Base-by-base conservation (phyloP, 2,113 vertebrate genomes). In the Grus americana region DNA sequence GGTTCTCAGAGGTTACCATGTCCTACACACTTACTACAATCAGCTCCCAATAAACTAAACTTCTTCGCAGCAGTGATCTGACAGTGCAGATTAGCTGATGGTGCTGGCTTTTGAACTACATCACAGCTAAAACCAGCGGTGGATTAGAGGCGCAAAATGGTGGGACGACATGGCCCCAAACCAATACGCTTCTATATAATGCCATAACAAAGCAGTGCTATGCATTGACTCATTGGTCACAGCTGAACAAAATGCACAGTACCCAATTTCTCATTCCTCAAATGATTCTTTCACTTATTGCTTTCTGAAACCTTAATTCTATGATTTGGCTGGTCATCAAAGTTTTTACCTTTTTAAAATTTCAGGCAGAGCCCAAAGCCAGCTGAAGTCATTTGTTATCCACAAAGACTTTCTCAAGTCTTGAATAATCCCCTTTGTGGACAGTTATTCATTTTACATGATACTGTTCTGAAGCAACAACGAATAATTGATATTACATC, bases 141-240 rank as follows among this genome's bases (percentile, higher is more conserved):
- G 62, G 26, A 34, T 46, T 15, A 50, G 19, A 44, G 10, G 27
- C 9, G 26, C 21, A 36, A 17, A 67, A 52, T 2, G 4, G 22
- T 22, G 24, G 23, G 34, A 34, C 7, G 9, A 27, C 20, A 30
- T 5, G 79, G 49, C 26, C 62, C 30, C 40, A 27, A 18, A 79
- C 23, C n/a, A 70, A 8, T 5, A 12, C 1, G 0, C 15, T 22
- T 23, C 22, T 10, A 8, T 19, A 20, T 3, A 42, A 5, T 1
- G 24, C 7, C 10, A 6, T 6, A 86, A 16, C 1, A 1, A 62
- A 58, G 34, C 38, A 34, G 47, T 14, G 23, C 12, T 6, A 0
- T 5, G 34, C 49, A 15, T 2, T 12, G 15, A 40, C 30, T 44
- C 17, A 2, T 3, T 13, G 49, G 50, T 50, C 71, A 82, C 42